Conservation (phyloP, 2,888 invertebrate species). For the Brenthis hecate region DNA sequence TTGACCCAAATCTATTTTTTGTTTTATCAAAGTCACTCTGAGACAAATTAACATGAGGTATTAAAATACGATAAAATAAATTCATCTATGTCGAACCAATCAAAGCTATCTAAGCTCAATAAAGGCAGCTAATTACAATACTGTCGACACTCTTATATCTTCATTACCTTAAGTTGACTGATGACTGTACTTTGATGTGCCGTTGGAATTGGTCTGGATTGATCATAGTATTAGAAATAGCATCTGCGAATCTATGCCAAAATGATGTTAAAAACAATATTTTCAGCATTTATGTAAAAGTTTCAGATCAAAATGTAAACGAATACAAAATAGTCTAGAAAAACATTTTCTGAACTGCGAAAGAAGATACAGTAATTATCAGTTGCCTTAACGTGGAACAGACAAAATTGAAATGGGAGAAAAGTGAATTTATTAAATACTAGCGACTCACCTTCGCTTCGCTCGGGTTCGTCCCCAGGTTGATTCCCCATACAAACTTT, state of each 20-base stretch:
- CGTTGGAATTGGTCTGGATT: conserved; percentile 45
- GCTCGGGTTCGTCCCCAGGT: too few species aligned
- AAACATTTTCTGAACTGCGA: too few species aligned
- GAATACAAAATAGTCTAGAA: too few species aligned
- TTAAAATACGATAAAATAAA: background rate
- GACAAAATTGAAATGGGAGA: too few species aligned
- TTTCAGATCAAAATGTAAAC: too few species aligned
- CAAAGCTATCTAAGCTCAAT: conserved; percentile 53
- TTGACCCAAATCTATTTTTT: background rate
- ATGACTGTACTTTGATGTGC: conserved; percentile 54
- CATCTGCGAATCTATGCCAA: conserved; percentile 16
- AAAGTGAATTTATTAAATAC: too few species aligned
- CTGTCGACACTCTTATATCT: conserved; percentile 61
- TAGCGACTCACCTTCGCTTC: too few species aligned
- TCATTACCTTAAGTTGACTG: conserved; percentile 60
- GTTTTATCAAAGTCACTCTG: conserved; percentile 9
- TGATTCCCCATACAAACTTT: too few species aligned
- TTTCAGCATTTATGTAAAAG: too few species aligned
- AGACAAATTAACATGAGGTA: conserved; percentile 22
- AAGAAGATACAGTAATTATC: too few species aligned
- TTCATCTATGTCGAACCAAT: conserved; percentile 52
- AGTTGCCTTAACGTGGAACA: too few species aligned
- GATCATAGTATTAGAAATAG: conserved; percentile 33
- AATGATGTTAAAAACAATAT: background rate
- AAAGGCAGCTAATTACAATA: conserved; percentile 64